These are phyloP conservation scores for Greenwoodochromis staneri DNA, from an alignment of 2,113 vertebrate genomes.

Conservation along the genomic window DNA sequence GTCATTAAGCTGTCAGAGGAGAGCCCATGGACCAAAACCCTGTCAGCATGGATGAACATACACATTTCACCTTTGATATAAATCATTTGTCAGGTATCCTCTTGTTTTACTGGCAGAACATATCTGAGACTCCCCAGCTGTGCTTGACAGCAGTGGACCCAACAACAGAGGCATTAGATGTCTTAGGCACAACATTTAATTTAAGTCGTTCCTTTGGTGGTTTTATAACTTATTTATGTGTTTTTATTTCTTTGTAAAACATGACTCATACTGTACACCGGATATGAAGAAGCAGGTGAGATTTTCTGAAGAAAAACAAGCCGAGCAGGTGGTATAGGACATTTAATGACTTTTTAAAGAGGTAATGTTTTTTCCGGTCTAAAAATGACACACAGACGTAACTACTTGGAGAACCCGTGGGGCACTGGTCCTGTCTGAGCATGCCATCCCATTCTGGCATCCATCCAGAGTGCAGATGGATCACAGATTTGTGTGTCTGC, in stretches of 20 bases:
- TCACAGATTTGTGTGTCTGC: background rate
- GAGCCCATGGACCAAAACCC: conserved; percentile 27
- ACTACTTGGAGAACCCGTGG: conserved; percentile 20
- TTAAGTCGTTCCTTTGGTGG: background rate
- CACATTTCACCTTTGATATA: conserved; percentile 21
- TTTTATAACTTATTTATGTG: background rate
- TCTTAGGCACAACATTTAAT: background rate
- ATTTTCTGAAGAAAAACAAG: background rate
- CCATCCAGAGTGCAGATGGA: background rate
- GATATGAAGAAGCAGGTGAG: background rate
- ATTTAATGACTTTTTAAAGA: background rate
- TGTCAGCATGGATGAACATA: conserved; percentile 22
- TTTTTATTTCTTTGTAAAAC: background rate
- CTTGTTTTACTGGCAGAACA: background rate
- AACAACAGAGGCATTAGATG: background rate
- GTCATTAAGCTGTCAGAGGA: conserved; percentile 59
- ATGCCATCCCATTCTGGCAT: conserved; percentile 9
- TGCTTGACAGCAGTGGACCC: background rate
- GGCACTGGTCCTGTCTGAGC: conserved; percentile 39
- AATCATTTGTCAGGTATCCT: conserved; percentile 23
- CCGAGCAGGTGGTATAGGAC: background rate
- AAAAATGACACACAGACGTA: conserved; percentile 20
- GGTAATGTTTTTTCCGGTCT: conserved; percentile 38
- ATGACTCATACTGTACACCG: background rate
- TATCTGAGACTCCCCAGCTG: background rate